Evolutionary conservation across 2,113 vertebrate species (phyloP), one percentile per base, ranked within the genome.

Genomic region (Perognathus longimembris): DNA sequence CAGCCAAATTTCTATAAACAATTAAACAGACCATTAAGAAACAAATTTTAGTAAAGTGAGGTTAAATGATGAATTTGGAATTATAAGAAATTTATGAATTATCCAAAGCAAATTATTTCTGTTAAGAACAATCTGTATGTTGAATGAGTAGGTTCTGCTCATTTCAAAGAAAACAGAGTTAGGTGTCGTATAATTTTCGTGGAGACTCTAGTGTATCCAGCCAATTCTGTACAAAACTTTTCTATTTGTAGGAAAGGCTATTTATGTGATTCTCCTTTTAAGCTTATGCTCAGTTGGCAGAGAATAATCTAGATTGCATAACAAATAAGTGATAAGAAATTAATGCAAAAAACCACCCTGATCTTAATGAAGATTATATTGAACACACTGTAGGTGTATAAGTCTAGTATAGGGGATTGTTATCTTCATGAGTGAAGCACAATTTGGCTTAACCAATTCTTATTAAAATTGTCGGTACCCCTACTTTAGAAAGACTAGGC

Each of bases 1-100:
- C 90, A 97, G 42, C 50, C 95, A 36, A 95, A 96, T 91, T 94
- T 86, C 83, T 95, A 54, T 82, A 28, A 87, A 94, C 79, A 91
- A 81, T 45, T 77, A 94, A 95, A 57, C 69, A 50, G 22, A 17
- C 26, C 42, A 88, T 78, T 93, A 89, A 94, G 57, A 96, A 90
- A 22, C 78, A 93, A 59, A 79, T 14, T 73, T 85, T 32, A 85
- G 30, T 4, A 78, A 81, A 93, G 12, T 74, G 50, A 80, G 66
- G 26, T 74, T 73, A 89, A 71, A 89, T 54, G 50, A 54, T 54
- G 15, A 95, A 94, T 73, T 73, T 50, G 38, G 14, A 54, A 42
- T 61, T 28, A 85, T 22, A 34, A 59, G 10, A 8, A 34, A 73
- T 66, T 71, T 32, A 32, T 10, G 10, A 59, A 59, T 85, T 67